phyloP scores from a whole-genome alignment of 1,140 invertebrate species.

The Oryctes rhinoceros region DNA sequence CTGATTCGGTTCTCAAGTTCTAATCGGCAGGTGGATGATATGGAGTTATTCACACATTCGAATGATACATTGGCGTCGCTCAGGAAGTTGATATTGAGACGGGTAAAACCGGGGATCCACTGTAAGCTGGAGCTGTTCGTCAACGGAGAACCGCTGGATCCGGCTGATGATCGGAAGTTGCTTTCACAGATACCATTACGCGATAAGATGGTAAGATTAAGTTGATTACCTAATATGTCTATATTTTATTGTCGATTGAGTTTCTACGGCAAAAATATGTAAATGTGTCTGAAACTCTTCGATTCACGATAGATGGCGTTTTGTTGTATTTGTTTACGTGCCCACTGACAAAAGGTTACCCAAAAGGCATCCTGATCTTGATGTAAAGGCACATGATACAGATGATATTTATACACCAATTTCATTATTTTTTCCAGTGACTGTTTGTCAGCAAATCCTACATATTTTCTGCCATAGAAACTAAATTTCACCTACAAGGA shows the following conservation, averaged over 20 bases:
- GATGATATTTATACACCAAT: no score
- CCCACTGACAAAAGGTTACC: no score
- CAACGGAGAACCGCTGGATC: slow-evolving; percentile 89
- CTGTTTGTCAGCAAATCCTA: no score
- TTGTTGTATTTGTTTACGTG: no score
- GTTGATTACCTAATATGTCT: neutral
- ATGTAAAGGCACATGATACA: no score
- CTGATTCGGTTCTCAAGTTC: slow-evolving; percentile 91
- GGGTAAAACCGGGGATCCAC: slow-evolving; percentile 78
- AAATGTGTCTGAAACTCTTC: no score
- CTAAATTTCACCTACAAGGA: no score
- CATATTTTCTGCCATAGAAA: no score
- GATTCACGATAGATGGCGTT: no score
- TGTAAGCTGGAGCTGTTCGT: slow-evolving; percentile 90
- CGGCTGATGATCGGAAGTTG: slow-evolving; percentile 87
- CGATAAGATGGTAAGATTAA: slow-evolving; percentile 83
- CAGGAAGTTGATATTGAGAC: slow-evolving; percentile 76
- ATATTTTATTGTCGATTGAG: neutral
- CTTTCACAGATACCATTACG: slow-evolving; percentile 86
- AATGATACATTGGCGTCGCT: slow-evolving; percentile 91
- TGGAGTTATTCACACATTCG: slow-evolving; percentile 92
- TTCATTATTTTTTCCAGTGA: no score
- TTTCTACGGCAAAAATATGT: neutral
- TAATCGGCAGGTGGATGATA: slow-evolving; percentile 88
- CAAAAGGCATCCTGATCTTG: no score